Percentiles rank a stretch among this genome's conserved stretches.
These are phyloP conservation scores for Orycteropus afer DNA, from an alignment of 2,113 vertebrate genomes.

Conservation along the genomic window DNA sequence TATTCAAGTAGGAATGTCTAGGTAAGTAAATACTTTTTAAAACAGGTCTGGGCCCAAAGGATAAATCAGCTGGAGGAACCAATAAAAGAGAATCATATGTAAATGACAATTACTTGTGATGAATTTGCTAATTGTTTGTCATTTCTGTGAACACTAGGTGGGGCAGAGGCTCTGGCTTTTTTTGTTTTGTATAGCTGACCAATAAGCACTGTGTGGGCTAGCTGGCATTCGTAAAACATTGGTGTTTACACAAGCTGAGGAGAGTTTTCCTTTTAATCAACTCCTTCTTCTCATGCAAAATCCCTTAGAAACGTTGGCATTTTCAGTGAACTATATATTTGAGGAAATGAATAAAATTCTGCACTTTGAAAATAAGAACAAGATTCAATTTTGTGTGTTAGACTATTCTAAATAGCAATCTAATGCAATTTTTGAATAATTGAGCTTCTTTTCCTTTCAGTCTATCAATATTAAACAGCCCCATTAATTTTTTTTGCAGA, in stretches of 20 bases:
- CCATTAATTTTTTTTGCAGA: slow-evolving; percentile 78
- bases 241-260: slow-evolving; percentile 43
- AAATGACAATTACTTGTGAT: not conserved
- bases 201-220: not conserved
- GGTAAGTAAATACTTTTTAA: not conserved
- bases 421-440: slow-evolving; percentile 81
- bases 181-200: not conserved
- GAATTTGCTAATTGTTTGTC: not conserved
- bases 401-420: slow-evolving; percentile 71
- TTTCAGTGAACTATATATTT: slow-evolving; percentile 61
- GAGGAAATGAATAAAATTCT: slow-evolving; percentile 48
- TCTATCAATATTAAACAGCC: slow-evolving; percentile 82
- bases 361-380: slow-evolving; percentile 60
- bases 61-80: not conserved
- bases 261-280: slow-evolving; percentile 62
- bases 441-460: slow-evolving; percentile 79
- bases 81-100: not conserved
- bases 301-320: slow-evolving; percentile 59
- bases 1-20: not conserved
- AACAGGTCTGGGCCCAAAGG: not conserved
- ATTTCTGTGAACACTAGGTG: not conserved
- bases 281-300: slow-evolving; percentile 44
- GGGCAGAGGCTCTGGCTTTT: not conserved
- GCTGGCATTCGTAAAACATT: slow-evolving; percentile 13
- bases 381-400: slow-evolving; percentile 66